These are phyloP conservation scores for Aphelinus certus DNA, from an alignment of 1,140 invertebrate species.

Conservation along the genomic window DNA sequence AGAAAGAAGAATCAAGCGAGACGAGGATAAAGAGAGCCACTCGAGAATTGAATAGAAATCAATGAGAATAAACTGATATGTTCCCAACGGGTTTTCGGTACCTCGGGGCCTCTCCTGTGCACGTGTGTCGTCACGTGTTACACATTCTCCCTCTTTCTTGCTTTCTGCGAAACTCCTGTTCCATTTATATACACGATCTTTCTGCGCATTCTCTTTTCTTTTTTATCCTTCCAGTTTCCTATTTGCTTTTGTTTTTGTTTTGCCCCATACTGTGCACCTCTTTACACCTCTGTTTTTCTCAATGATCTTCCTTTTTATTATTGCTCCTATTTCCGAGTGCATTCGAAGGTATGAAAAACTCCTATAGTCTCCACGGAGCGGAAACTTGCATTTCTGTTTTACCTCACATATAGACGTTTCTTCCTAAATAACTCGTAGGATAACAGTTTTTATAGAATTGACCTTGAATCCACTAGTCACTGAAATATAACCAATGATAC, in stretches of 20 bases:
- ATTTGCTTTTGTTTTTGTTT: not conserved
- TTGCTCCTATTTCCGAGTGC: not conserved
- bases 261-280: not conserved
- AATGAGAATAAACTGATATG: constrained; percentile 23
- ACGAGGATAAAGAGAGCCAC: not conserved
- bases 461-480: no score
- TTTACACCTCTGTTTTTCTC: not conserved
- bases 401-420: no score
- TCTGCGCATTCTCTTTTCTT: not conserved
- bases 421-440: no score
- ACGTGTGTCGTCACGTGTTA: constrained; percentile 24
- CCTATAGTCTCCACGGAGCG: no score
- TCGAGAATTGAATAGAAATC: constrained; percentile 31
- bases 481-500: no score
- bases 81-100: constrained; percentile 27
- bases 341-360: no score
- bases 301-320: not conserved
- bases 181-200: not conserved
- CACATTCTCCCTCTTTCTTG: not conserved
- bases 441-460: no score
- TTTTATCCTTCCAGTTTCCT: not conserved
- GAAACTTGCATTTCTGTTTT: no score
- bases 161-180: not conserved
- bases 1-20: not conserved
- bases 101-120: not conserved